Evolutionary conservation across 37 sponge, comb jelly and placozoan species (phyloP).

Genomic region (Cladorhizidae sp.): DNA sequence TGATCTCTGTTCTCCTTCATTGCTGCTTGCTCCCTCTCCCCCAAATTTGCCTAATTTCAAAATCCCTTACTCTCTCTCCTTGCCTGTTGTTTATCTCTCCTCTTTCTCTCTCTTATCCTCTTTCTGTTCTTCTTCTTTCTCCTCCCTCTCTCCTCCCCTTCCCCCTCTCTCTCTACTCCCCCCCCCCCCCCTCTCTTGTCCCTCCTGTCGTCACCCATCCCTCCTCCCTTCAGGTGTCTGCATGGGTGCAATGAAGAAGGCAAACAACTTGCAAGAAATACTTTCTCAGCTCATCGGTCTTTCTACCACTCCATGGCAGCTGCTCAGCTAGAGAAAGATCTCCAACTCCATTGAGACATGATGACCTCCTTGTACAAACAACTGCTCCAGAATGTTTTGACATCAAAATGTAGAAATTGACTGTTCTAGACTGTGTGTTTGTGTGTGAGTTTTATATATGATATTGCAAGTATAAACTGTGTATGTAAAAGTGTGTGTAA

Average conservation of each 20-base stretch:
- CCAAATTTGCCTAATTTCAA: no score
- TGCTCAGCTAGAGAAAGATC: constrained; percentile 58
- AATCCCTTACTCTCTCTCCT: no score
- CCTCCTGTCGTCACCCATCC: not conserved
- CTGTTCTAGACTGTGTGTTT: no score
- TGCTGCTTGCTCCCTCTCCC: no score
- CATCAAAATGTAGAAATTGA: not conserved
- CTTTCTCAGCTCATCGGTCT: constrained; percentile 36
- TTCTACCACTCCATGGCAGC: constrained; percentile 71
- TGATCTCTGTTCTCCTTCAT: no score
- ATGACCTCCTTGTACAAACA: no score
- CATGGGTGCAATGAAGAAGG: constrained; percentile 46
- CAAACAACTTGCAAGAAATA: constrained; percentile 44
- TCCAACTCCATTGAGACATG: no score
- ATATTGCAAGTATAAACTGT: no score
- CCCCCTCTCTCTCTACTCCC: not conserved
- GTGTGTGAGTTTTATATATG: no score
- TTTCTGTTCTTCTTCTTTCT: not conserved
- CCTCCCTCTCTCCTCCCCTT: not conserved
- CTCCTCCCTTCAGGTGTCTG: constrained; percentile 26
- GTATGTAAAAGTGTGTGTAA: no score
- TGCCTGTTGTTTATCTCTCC: no score
- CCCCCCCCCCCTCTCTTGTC: not conserved
- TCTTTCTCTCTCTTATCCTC: not conserved
- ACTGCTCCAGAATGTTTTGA: not conserved